These are phyloP conservation scores for Poicephalus meyeri DNA, from an alignment of 2,113 vertebrate species.

Conservation along the genomic window DNA sequence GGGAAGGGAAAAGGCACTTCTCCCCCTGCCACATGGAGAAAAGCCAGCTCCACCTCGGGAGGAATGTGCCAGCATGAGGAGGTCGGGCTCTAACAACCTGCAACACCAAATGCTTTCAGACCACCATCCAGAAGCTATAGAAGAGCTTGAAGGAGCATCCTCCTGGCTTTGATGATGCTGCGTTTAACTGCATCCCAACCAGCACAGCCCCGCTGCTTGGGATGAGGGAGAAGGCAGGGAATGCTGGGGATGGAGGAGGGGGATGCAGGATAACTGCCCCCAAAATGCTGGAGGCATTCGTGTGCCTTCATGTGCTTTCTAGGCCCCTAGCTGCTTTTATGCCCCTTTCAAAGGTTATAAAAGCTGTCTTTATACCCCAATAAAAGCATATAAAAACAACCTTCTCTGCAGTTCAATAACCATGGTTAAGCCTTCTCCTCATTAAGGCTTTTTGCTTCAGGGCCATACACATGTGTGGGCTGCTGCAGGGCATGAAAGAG, in stretches of 20 bases:
- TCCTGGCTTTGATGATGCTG: not conserved
- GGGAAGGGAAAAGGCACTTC: not conserved
- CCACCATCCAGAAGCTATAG: not conserved
- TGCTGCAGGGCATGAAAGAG: not conserved
- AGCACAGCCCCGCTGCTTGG: not conserved
- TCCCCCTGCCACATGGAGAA: rapidly evolving
- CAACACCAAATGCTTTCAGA: rapidly evolving
- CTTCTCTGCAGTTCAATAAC: slow-evolving; percentile 24
- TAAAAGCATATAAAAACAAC: slow-evolving; percentile 65
- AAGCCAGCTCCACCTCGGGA: not conserved
- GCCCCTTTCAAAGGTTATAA: slow-evolving; percentile 68
- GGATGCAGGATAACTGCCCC: not conserved
- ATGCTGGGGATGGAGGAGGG: rapidly evolving
- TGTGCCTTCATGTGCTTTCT: not conserved
- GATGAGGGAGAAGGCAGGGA: not conserved
- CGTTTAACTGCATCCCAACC: not conserved
- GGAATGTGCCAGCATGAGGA: not conserved
- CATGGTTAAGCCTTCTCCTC: not conserved
- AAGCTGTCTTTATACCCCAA: slow-evolving; percentile 64
- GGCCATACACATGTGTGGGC: rapidly evolving
- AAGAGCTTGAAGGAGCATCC: not conserved
- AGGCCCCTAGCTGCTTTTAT: slow-evolving; percentile 61
- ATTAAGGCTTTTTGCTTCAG: not conserved
- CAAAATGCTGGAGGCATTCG: not conserved
- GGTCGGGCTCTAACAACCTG: not conserved